Base-by-base conservation (phyloP, 2,797 vertebrate genomes). In the Acridotheres tristis region DNA sequence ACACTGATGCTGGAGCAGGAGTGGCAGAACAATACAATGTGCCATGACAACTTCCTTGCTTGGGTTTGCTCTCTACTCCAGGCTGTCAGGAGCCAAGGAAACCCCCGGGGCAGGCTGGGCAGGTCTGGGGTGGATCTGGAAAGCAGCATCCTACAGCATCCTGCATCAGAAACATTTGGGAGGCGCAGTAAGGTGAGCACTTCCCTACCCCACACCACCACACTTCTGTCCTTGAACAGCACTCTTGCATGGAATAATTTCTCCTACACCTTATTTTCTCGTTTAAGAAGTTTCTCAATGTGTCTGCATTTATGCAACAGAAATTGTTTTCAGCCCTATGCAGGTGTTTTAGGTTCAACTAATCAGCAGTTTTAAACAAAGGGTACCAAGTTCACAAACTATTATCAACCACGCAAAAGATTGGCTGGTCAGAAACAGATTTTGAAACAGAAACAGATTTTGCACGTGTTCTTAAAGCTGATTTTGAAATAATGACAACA, bases 71-170 rank as follows among this genome's bases (percentile, higher is more conserved):
- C 48, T 25, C 43, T 38, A 4, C 25, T 26, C 5, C 42, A 54
- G 21, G 6, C 23, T 57, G 27, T 16, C 32, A 63, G 66, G 36
- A 71, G 16, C 16, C 42, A 7, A 1, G 6, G 14, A 20, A 1
- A 1, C 1, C 5, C 1, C 2, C 6, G 25, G 14, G 6, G 12
- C 1, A 3, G 10, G 14, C 22, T 86, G 40, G 26, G 10, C 7
- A 77, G 12, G 34, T 17, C 12, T 38, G 21, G 8, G 40, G 30
- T n/a, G 16, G 9, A 20, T 47, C 10, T 85, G 42, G 29, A 57
- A 78, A 51, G 20, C 29, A 54, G 5, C 11, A 53, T 53, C 22
- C 16, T 8, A 5, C 11, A 3, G 1, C 38, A 42, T 51, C 18
- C 51, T 65, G n/a, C 16, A 23, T 10, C 13, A 55, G 13, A 16